These are phyloP conservation scores for Syndactyla subalaris DNA, from an alignment of 2,797 vertebrate genomes.

Conservation along the genomic window DNA sequence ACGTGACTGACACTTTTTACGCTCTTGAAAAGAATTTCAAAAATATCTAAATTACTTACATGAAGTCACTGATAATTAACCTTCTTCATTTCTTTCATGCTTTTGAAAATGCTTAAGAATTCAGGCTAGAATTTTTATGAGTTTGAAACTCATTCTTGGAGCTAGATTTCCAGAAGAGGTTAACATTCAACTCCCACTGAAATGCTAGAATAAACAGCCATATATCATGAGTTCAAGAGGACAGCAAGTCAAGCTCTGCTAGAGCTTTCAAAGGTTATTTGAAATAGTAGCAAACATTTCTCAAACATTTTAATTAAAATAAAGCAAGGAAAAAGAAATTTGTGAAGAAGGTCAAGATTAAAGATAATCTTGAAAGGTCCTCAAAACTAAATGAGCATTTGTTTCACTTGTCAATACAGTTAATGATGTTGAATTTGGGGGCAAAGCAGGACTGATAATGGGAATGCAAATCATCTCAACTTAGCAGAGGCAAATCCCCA, in stretches of 20 bases:
- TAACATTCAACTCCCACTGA: background rate
- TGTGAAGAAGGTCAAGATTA: constrained; percentile 9
- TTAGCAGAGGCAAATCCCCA: background rate
- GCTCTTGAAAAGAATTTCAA: background rate
- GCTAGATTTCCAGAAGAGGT: constrained; percentile 5
- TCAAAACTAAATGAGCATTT: constrained; percentile 25
- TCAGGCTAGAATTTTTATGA: constrained; percentile 35
- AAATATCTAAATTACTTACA: background rate
- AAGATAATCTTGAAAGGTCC: background rate
- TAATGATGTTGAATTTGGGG: background rate
- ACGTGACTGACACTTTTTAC: background rate
- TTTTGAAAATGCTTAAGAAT: constrained; percentile 26
- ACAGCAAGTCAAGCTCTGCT: constrained; percentile 18
- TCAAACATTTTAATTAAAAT: constrained; percentile 30
- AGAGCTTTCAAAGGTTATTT: constrained; percentile 32
- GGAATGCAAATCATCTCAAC: background rate
- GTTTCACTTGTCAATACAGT: background rate
- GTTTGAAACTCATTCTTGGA: background rate
- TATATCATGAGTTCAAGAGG: constrained; percentile 17
- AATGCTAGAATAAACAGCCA: constrained; percentile 16
- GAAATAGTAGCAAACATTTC: constrained; percentile 6
- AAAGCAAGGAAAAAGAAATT: background rate
- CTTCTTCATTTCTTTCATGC: background rate
- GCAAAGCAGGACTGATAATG: background rate
- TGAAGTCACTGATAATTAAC: constrained; percentile 33